Evolutionary conservation across 2,113 vertebrate genomes (phyloP), one percentile per base, ranked within the genome.

Genomic region (Elephas maximus): DNA sequence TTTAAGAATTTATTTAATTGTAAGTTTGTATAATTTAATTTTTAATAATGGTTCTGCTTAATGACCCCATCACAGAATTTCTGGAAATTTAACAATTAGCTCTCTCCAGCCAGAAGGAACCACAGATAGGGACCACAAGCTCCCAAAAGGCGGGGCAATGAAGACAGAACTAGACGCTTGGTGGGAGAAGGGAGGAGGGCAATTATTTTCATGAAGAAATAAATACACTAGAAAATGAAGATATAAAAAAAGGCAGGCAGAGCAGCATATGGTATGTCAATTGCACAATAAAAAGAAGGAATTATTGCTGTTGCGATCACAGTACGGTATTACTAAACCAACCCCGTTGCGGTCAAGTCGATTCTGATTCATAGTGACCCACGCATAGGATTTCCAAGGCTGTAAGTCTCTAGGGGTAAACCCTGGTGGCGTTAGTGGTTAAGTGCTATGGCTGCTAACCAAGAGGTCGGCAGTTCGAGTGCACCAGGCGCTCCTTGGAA

Each of bases 21-120:
- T 83, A 76, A 65, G 30, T 71, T 86, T 86, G 51, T 62, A 60
- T 41, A 71, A 69, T 79, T 95, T 85, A 62, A 71, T 80, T 80
- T 84, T 90, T 51, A 48, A 67, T 67, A 60, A 91, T 65, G 65
- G 20, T 10, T 86, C 67, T 88, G n/a, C 37, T 60, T 57, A 57
- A 12, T 67, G 77, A 76, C 26, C 8, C 8, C n/a, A 17, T 92
- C 76, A 74, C 53, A 74, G 60, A 53, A 88, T 67, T 83, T 17
- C 60, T 67, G 23, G 57, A 83, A 67, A 69, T 30, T 12, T 67
- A 88, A 60, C 82, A n/a, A 8, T 65, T 53, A 65, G 28, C 53
- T 73, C n/a, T 90, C 28, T 82, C 57, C 41, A 26, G 33, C 37
- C 18, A 12, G 8, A 57, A 84, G 6, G 24, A 90, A 23, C 48